Percentiles rank a stretch among this genome's conserved stretches.
These are phyloP conservation scores for Nymphalis c-album DNA, from an alignment of 2,888 invertebrate species.

Conservation along the genomic window DNA sequence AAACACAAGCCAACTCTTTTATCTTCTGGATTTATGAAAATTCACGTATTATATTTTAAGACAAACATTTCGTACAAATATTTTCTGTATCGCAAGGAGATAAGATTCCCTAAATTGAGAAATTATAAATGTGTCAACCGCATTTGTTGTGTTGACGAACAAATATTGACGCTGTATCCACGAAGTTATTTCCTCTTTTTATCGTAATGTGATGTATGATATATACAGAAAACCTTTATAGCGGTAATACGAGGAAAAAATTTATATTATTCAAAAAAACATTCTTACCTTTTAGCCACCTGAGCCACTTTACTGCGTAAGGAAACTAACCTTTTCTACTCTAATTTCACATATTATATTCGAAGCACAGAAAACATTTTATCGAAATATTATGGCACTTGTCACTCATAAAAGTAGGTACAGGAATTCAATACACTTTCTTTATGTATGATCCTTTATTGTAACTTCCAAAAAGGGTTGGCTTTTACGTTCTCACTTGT, in stretches of 20 bases:
- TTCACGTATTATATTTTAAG: too few relatives aligned
- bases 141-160: too few relatives aligned
- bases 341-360: constrained; percentile 13
- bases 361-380: constrained; percentile 24
- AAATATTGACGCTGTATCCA: too few relatives aligned
- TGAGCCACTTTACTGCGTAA: neutral
- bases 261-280: neutral
- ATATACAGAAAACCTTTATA: too few relatives aligned
- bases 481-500: constrained; percentile 37
- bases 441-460: constrained; percentile 30
- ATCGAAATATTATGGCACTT: constrained; percentile 29
- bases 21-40: too few relatives aligned
- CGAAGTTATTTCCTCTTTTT: too few relatives aligned
- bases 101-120: too few relatives aligned
- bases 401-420: constrained; percentile 29
- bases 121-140: too few relatives aligned
- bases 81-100: too few relatives aligned
- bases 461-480: constrained; percentile 35
- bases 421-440: constrained; percentile 35
- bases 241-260: neutral
- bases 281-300: neutral
- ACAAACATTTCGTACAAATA: too few relatives aligned
- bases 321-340: constrained; percentile 12
- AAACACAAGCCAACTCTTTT: too few relatives aligned
- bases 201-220: too few relatives aligned